These are phyloP conservation scores for Notoglanidium macrostoma DNA, from an alignment of 2,797 vertebrate species.

Conservation along the genomic window DNA sequence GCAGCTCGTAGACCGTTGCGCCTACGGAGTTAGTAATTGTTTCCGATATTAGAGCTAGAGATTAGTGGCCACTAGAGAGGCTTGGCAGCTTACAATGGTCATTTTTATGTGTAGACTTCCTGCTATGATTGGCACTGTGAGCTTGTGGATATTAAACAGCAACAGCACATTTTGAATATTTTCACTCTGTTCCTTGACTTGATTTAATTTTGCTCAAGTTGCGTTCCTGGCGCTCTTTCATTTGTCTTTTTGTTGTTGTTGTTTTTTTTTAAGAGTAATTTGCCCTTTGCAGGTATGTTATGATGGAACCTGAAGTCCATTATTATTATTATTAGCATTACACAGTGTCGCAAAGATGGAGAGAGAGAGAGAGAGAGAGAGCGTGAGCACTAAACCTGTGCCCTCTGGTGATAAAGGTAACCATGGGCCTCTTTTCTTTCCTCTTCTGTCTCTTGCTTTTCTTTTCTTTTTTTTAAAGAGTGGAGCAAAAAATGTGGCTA, in stretches of 20 bases:
- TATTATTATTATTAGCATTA: not conserved
- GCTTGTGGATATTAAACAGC: not conserved
- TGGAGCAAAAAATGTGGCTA: not conserved
- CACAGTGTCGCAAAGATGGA: not conserved
- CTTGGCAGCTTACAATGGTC: not conserved
- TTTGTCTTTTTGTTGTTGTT: no score
- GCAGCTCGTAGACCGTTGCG: not conserved
- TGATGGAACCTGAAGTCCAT: no score
- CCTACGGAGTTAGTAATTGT: constrained; percentile 36
- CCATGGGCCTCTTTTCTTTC: constrained; percentile 5
- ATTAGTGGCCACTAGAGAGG: constrained; percentile 18
- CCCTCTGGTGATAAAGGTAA: constrained; percentile 6
- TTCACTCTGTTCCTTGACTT: not conserved
- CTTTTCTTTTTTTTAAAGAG: not conserved
- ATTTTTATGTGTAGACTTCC: not conserved
- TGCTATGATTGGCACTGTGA: not conserved
- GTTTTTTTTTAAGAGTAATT: not conserved
- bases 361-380: not conserved
- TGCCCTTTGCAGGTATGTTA: no score
- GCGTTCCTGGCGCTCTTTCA: not conserved
- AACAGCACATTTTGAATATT: no score
- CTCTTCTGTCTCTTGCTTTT: not conserved
- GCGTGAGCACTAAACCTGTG: not conserved
- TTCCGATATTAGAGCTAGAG: constrained; percentile 36
- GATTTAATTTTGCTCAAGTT: not conserved